Conservation (phyloP, 2,113 vertebrate genomes). For the Amazona guildingii region DNA sequence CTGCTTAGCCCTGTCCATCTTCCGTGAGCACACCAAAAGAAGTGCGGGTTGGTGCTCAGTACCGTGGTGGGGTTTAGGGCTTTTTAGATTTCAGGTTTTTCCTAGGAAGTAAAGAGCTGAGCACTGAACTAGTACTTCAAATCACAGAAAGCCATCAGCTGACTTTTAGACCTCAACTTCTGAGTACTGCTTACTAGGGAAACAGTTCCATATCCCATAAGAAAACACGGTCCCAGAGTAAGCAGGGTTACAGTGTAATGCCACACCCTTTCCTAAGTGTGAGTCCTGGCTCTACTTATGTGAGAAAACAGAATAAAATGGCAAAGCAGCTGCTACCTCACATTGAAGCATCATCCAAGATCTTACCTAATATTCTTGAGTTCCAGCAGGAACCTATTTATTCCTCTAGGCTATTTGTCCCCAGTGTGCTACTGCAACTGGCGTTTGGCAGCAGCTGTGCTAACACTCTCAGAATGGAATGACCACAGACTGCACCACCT, state of each 20-base stretch:
- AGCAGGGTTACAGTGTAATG: not conserved
- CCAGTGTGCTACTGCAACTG: not conserved
- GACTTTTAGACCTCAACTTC: not conserved
- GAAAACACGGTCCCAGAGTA: not conserved
- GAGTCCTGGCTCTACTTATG: not conserved
- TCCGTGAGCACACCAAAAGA: not conserved
- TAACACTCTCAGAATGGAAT: not conserved
- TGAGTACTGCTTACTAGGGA: not conserved
- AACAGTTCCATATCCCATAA: not conserved
- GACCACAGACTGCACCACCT: not conserved
- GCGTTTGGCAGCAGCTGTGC: not conserved
- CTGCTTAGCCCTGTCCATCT: not conserved
- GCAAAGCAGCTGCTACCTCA: not conserved
- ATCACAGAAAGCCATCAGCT: not conserved
- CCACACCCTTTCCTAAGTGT: accelerated
- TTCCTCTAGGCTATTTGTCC: not conserved
- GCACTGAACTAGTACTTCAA: not conserved
- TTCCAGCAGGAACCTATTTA: not conserved
- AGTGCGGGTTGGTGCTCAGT: not conserved
- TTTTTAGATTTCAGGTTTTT: not conserved
- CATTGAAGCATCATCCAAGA: not conserved
- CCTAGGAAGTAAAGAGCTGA: not conserved
- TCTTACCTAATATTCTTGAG: not conserved
- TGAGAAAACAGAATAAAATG: not conserved
- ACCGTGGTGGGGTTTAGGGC: not conserved